A percentile compares a stretch with the other conserved stretches of the same genome.
Conservation (phyloP, 2,113 vertebrate genomes). For the Ceyx cyanopectus region DNA sequence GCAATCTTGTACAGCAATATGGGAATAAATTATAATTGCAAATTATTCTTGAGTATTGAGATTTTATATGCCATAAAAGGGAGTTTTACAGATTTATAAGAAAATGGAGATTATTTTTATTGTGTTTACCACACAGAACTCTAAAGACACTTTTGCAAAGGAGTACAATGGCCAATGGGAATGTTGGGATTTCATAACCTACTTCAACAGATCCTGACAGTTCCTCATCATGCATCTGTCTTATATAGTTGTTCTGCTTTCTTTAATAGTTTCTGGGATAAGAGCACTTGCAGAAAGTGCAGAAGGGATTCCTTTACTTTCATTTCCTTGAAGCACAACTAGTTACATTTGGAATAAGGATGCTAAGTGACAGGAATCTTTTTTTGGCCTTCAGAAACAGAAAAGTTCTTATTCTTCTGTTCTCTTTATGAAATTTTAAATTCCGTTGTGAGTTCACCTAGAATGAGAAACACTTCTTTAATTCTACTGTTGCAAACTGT, state of each 20-base stretch:
- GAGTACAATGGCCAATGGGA: background rate
- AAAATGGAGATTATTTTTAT: conserved; percentile 15
- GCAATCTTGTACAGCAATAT: conserved; percentile 11
- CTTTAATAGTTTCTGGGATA: background rate
- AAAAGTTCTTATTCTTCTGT: background rate
- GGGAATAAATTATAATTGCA: conserved; percentile 43
- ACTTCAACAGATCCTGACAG: background rate
- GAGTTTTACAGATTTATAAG: background rate
- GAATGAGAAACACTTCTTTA: background rate
- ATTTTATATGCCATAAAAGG: conserved; percentile 11
- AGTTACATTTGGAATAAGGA: background rate
- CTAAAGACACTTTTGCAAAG: background rate
- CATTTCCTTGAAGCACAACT: background rate
- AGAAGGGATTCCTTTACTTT: background rate
- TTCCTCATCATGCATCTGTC: background rate
- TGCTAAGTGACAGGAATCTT: background rate
- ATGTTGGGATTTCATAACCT: background rate
- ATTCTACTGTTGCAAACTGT: background rate
- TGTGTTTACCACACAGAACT: background rate
- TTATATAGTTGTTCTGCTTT: background rate
- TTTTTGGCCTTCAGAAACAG: background rate
- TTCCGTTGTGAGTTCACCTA: background rate
- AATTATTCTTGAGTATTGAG: background rate
- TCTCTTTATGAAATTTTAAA: background rate
- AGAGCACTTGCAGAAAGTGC: background rate